A percentile compares a stretch with the other conserved stretches of the same genome.
Conservation (phyloP, 2,797 vertebrate species). For the Acanthornis magna region DNA sequence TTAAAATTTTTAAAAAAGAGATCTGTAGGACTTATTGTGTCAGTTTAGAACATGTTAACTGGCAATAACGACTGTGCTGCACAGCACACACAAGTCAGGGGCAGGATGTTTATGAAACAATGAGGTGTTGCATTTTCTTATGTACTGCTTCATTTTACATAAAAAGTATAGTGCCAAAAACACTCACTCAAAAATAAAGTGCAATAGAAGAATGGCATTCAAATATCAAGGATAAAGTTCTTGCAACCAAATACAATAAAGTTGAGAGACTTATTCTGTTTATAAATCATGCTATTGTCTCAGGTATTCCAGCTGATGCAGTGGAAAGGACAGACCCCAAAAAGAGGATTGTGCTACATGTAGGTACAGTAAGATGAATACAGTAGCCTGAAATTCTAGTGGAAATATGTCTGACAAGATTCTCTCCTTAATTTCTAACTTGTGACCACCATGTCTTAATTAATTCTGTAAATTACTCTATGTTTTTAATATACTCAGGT, state of each 20-base stretch:
- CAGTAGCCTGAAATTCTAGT: not conserved
- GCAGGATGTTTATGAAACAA: constrained; percentile 36
- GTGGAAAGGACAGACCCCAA: not conserved
- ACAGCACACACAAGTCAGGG: not conserved
- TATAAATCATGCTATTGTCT: not conserved
- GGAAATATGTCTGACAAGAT: not conserved
- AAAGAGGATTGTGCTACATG: not conserved
- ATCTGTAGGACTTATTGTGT: not conserved
- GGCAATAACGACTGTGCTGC: not conserved
- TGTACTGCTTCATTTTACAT: constrained; percentile 1
- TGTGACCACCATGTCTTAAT: not conserved
- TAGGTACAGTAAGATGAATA: not conserved
- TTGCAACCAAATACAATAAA: not conserved
- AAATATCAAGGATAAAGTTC: not conserved
- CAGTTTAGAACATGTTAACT: not conserved
- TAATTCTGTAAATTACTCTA: not conserved
- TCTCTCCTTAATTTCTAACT: not conserved
- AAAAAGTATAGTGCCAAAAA: not conserved
- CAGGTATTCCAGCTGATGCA: not conserved
- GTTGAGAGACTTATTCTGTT: not conserved
- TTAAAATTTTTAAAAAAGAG: not conserved
- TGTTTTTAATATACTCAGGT: not conserved
- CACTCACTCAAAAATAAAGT: not conserved
- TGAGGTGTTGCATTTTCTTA: constrained; percentile 32
- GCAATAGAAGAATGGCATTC: not conserved